Percentiles rank a stretch among this genome's conserved stretches.
phyloP scores from a whole-genome alignment of 2,113 vertebrate species.

The Pseudorasbora parva region DNA sequence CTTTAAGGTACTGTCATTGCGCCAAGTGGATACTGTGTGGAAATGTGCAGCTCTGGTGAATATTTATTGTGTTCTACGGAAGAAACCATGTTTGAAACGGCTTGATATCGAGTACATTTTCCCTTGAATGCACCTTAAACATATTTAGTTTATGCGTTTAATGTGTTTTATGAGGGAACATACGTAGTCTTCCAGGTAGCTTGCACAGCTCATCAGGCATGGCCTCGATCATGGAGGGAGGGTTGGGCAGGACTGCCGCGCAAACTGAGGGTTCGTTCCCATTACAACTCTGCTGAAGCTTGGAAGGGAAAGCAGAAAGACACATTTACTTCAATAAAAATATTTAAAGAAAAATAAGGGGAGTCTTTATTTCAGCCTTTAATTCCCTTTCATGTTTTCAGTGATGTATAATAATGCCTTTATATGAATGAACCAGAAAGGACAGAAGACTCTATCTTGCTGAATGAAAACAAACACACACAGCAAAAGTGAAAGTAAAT shows the following conservation, averaged over 20 bases:
- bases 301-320: background rate
- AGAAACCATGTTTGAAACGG: no score
- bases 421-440: background rate
- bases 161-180: constrained; percentile 62
- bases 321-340: background rate
- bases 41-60: background rate
- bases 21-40: background rate
- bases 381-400: background rate
- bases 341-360: no score
- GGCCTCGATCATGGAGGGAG: constrained; percentile 29
- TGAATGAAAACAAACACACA: background rate
- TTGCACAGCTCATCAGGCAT: constrained; percentile 75
- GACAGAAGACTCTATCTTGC: background rate
- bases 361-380: no score
- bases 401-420: background rate
- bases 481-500: constrained; percentile 55
- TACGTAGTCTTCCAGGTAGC: constrained; percentile 84
- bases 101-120: background rate
- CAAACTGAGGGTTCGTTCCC: constrained; percentile 2
- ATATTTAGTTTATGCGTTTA: background rate
- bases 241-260: background rate
- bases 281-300: constrained; percentile 5
- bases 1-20: background rate
- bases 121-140: no score
- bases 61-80: background rate